Evolutionary conservation across 2,113 vertebrate genomes (phyloP), one percentile per base, ranked within the genome.

Genomic region (Willisornis vidua): DNA sequence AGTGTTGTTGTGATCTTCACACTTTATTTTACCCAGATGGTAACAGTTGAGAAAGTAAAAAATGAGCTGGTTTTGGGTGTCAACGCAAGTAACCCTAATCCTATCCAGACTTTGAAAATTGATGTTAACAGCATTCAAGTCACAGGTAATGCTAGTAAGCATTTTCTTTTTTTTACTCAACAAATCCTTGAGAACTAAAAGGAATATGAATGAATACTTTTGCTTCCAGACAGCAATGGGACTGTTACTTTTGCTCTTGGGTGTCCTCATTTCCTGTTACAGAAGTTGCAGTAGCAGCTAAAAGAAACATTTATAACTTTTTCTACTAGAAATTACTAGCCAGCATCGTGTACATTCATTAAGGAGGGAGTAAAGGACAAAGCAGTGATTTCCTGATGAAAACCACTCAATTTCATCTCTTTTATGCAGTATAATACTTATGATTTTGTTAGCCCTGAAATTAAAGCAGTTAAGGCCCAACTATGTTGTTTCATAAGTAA

Each of bases 41-140:
- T 98, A 39, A 83, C 97, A 63, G 39, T 5, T 92, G 80, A 89
- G 90, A 96, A 96, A 80, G 29, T 97, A 59, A 97, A 97, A 97
- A 79, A 95, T 83, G 97, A 97, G 54, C 61, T 98, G 45, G 57
- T 96, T 95, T 97, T 55, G 48, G 97, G 97, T 72, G 94, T 97
- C 86, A 89, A 78, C 35, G 20, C 89, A 91, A 97, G 97, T 85
- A 95, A 91, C 89, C 93, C 93, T 85, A 85, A 87, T 65, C 92
- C 97, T 88, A 89, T 93, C 10, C 62, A 93, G 84, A 93, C 63
- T 81, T 90, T 98, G 77, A 97, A 83, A 88, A 95, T 98, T 94
- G 98, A 98, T 96, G 81, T 95, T 70, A 96, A 92, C 94, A 98
- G 98, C 97, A 93, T 98, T 91, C 43, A 97, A 93, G 85, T 98